Evolutionary conservation across 37 sponge, comb jelly and placozoan species (phyloP), one percentile per base, ranked within the genome.

Genomic region (Eunapius fragilis): DNA sequence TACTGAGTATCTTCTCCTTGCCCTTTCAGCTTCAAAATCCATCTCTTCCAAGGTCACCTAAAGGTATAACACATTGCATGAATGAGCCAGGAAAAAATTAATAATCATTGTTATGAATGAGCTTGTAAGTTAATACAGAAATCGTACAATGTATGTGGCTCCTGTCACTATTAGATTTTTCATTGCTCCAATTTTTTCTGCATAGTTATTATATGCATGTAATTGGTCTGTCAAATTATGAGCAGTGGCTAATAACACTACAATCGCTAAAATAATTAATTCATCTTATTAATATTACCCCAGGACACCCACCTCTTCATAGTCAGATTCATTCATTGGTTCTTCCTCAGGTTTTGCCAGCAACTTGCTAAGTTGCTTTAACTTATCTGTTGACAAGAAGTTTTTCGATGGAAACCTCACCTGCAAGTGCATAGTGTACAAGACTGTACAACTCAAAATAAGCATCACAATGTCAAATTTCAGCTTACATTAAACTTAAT

Each of bases 321-420:
- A 72, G 0, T 82, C 84, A 33, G 88, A 85, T 22, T 45, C 58
- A 31, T 88, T 77, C 75, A 80, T 84, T 13, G 82, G 67, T 78
- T 88, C 90, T 24, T 70, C 81, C 31, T 81, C 79, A 36, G 83
- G 83, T 11, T 80, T 34, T 27, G 95, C 91, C 0, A 97, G 84
- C 58, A 97, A 87, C 58, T 79, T 79, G 74, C 90, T 76, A 35
- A 97, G 71, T 75, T 94, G 70, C 23, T 69, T 50, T 71, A 94
- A 41, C 23, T 90, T 80, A 12, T 83, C 72, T 25, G 27, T n/a
- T 14, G 84, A 49, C 31, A 97, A 80, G 69, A 90, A 92, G 0
- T 89, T 83, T 41, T 85, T 78, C 12, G 83, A 35, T 36, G 97
- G 97, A 72, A 97, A 97, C 85, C 84, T 90, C 12, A 97, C 93